These are phyloP conservation scores for Morone saxatilis DNA, from an alignment of 2,113 vertebrate genomes.

Conservation along the genomic window DNA sequence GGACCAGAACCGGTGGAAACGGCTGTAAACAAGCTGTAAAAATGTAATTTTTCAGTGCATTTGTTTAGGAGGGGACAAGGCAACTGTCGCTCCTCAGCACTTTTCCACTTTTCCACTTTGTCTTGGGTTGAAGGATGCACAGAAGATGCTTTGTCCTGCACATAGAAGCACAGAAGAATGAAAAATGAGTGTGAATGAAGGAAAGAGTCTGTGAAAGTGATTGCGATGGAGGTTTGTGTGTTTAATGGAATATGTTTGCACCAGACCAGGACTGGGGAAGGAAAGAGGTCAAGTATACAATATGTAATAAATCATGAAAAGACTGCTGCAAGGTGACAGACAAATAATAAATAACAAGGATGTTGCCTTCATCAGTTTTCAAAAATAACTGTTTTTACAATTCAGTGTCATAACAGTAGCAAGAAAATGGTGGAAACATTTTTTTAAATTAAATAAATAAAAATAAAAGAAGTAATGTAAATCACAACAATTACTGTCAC, in stretches of 20 bases:
- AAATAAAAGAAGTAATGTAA: too few species aligned
- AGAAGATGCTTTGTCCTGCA: neutral
- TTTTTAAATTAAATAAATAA: too few species aligned
- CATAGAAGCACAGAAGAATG: neutral
- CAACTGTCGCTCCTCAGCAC: neutral
- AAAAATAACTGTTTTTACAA: too few species aligned
- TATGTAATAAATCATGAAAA: neutral
- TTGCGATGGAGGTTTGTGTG: neutral
- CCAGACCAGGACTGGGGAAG: too few species aligned
- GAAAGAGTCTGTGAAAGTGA: neutral
- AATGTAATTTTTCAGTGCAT: neutral
- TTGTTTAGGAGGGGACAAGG: neutral
- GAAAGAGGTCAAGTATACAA: neutral
- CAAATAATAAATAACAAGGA: too few species aligned
- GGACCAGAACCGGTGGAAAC: conserved; percentile 7
- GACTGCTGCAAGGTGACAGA: neutral
- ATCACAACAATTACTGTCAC: neutral
- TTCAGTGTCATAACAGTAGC: neutral
- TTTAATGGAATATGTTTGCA: neutral
- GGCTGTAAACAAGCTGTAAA: neutral
- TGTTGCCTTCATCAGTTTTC: too few species aligned
- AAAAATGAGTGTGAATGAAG: conserved; percentile 13
- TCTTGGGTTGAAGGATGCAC: neutral
- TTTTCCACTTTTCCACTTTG: neutral
- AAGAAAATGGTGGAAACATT: neutral